Evolutionary conservation across 2,888 invertebrate species (phyloP).

Genomic region (Dusona sp.): DNA sequence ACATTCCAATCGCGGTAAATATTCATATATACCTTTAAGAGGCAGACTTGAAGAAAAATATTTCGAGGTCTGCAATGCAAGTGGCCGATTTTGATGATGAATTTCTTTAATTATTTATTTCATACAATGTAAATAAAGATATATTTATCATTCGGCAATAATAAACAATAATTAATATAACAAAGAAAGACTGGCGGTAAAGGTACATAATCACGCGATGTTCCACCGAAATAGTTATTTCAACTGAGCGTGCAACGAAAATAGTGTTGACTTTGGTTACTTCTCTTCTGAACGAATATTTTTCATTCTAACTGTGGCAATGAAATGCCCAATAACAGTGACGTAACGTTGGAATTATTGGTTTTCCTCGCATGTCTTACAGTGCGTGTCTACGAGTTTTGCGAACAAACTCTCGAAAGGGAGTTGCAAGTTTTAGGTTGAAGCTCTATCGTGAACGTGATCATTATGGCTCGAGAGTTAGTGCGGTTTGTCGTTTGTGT

Average conservation of each 20-base stretch:
- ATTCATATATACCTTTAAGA: neutral
- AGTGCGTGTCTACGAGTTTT: slow-evolving; percentile 4
- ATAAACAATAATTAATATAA: neutral
- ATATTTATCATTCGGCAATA: neutral
- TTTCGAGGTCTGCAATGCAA: neutral
- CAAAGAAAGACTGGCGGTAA: neutral
- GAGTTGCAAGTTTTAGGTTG: slow-evolving; percentile 26
- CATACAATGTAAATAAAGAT: neutral
- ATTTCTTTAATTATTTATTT: neutral
- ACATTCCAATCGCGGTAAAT: slow-evolving; percentile 51
- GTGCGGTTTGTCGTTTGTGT: slow-evolving; percentile 15
- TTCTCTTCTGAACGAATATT: neutral
- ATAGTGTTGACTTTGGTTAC: neutral
- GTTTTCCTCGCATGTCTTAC: neutral
- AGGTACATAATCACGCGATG: neutral
- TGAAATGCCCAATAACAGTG: neutral
- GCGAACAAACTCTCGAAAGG: neutral
- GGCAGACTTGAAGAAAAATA: neutral
- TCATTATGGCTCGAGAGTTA: slow-evolving; percentile 28
- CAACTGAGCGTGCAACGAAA: neutral
- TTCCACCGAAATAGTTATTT: neutral
- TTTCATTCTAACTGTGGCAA: neutral
- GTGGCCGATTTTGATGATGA: neutral
- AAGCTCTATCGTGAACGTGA: slow-evolving; percentile 19
- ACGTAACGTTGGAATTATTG: neutral